phyloP scores from a whole-genome alignment of 1,140 invertebrate species.

The Pseudomyrmex cubaensis region DNA sequence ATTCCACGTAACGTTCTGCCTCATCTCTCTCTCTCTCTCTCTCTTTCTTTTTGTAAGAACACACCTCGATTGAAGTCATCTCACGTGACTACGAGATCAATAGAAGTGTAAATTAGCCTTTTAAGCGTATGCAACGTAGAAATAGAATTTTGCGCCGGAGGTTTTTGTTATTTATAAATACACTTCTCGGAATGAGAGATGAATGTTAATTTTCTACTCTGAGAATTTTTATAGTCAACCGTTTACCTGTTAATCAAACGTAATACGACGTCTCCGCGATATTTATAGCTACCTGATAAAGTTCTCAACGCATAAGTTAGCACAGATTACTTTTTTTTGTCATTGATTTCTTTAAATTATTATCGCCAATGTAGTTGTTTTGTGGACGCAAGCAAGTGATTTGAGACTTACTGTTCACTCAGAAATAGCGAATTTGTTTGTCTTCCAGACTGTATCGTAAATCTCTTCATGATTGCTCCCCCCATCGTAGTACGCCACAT shows the following conservation, averaged over 20 bases:
- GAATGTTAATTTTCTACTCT: not conserved
- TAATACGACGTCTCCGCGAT: not conserved
- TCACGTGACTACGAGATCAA: conserved; percentile 34
- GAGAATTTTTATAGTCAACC: conserved; percentile 9
- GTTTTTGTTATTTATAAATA: conserved; percentile 33
- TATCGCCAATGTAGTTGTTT: not conserved
- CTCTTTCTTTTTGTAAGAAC: not conserved
- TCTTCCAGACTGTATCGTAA: no score
- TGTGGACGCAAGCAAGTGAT: no score
- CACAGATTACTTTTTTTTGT: not conserved
- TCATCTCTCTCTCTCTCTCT: no score
- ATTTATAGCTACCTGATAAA: conserved; percentile 30
- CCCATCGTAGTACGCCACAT: no score
- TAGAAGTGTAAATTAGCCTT: conserved; percentile 40
- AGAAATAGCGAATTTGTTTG: no score
- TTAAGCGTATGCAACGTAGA: not conserved
- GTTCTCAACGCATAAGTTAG: not conserved
- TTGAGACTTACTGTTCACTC: no score
- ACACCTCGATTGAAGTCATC: not conserved
- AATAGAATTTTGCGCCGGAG: not conserved
- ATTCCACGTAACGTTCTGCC: not conserved
- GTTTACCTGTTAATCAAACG: conserved; percentile 7
- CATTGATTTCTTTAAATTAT: conserved; percentile 8
- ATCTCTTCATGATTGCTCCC: no score
- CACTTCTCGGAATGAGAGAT: not conserved